phyloP scores from a whole-genome alignment of 2,113 vertebrate species.

The Brachyhypopomus occidentalis region DNA sequence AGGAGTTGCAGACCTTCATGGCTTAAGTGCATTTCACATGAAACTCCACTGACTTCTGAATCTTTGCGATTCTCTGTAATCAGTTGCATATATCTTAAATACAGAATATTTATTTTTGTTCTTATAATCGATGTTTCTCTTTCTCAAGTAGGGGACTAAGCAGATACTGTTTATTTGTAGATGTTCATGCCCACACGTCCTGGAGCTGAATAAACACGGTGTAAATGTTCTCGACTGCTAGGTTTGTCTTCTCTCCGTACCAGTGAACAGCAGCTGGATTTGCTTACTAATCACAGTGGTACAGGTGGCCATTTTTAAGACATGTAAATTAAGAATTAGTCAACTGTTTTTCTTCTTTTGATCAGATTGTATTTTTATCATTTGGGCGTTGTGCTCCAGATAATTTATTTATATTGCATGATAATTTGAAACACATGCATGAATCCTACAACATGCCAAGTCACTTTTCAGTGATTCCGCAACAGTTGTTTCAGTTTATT shows the following conservation, averaged over 20 bases:
- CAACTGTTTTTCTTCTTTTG: no score
- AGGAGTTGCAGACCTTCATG: slow-evolving; percentile 46
- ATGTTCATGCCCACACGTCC: slow-evolving; percentile 56
- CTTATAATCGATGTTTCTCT: slow-evolving; percentile 56
- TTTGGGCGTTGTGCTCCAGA: neutral
- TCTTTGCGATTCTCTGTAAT: slow-evolving; percentile 51
- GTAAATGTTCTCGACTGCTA: slow-evolving; percentile 33
- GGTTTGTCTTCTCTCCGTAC: slow-evolving; percentile 16
- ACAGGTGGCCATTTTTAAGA: neutral
- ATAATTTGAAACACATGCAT: slow-evolving; percentile 9
- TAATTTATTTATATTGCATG: slow-evolving; percentile 16
- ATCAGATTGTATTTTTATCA: neutral
- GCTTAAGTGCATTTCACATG: slow-evolving; percentile 46
- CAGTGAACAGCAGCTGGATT: neutral
- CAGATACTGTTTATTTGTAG: slow-evolving; percentile 60
- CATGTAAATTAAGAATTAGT: slow-evolving; percentile 8
- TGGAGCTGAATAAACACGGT: slow-evolving; percentile 57
- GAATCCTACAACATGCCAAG: neutral
- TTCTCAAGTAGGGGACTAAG: slow-evolving; percentile 57
- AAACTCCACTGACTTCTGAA: slow-evolving; percentile 52
- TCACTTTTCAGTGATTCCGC: slow-evolving; percentile 21
- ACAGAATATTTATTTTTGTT: slow-evolving; percentile 62
- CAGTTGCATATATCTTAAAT: slow-evolving; percentile 60
- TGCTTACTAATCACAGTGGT: neutral
- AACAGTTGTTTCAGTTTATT: slow-evolving; percentile 43